Conservation (phyloP, 2,888 invertebrate genomes). For the Torymus texanus region DNA sequence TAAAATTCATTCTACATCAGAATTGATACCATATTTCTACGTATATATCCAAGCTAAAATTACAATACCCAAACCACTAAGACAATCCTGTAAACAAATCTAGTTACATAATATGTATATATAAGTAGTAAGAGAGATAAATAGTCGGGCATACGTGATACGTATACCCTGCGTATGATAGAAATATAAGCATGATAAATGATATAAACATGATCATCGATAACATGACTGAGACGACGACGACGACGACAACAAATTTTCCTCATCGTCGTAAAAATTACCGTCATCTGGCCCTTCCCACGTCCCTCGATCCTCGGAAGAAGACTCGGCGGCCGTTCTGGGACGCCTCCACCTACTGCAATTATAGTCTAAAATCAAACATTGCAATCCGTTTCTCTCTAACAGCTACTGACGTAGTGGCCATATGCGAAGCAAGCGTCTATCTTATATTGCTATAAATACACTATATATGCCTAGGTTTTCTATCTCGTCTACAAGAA, state of each 20-base stretch:
- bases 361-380: slow-evolving; percentile 73
- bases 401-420: slow-evolving; percentile 43
- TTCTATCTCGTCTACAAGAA: no score
- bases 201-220: no score
- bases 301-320: slow-evolving; percentile 73
- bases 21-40: no score
- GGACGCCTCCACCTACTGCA: slow-evolving; percentile 73
- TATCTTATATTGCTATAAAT: background rate
- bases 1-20: no score
- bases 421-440: slow-evolving; percentile 9
- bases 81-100: no score
- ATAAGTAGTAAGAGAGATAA: slow-evolving; percentile 3
- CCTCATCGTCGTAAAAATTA: slow-evolving; percentile 13
- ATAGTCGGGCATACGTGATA: background rate
- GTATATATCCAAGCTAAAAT: no score
- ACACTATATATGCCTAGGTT: background rate
- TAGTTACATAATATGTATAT: background rate
- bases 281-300: slow-evolving; percentile 73
- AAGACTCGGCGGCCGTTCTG: slow-evolving; percentile 69
- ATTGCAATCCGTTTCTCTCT: slow-evolving; percentile 67
- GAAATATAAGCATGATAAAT: no score
- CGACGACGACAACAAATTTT: no score
- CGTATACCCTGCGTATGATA: no score
- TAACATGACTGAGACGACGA: no score
- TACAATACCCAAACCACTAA: no score